These are phyloP conservation scores for Caretta caretta DNA, from an alignment of 2,113 vertebrate species.

Conservation along the genomic window DNA sequence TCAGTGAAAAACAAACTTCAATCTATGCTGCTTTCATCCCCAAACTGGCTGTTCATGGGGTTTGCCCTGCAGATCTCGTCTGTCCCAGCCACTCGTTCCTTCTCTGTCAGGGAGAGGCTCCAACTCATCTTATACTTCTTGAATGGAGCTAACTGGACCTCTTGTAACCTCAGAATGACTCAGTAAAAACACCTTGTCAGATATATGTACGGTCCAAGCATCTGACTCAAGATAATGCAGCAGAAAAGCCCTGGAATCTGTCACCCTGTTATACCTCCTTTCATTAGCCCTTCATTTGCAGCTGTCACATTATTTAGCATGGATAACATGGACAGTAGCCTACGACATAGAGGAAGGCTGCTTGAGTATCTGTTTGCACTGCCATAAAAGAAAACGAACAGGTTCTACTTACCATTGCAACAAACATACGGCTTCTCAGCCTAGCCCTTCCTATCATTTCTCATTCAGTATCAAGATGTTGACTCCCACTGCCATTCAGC, in stretches of 20 bases:
- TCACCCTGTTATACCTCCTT: not conserved
- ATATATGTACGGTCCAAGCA: not conserved
- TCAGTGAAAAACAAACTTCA: not conserved
- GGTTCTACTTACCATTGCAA: not conserved
- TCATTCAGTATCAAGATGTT: not conserved
- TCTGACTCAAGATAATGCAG: not conserved
- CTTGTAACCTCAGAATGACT: not conserved
- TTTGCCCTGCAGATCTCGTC: not conserved
- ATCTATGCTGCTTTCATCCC: not conserved
- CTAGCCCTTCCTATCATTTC: not conserved
- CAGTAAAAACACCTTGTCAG: not conserved
- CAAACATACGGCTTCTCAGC: not conserved
- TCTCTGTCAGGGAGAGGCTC: not conserved
- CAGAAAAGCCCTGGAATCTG: not conserved
- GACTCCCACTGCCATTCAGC: not conserved
- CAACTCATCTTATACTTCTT: not conserved
- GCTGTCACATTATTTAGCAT: not conserved
- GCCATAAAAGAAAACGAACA: not conserved
- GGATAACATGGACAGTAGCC: not conserved
- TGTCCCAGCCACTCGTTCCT: not conserved
- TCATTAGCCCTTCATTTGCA: not conserved
- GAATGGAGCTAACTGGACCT: not conserved
- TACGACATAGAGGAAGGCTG: not conserved
- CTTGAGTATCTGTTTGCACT: not conserved
- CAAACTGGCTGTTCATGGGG: not conserved